Base-by-base conservation (phyloP, 2,888 invertebrate genomes). In the Xylota segnis region DNA sequence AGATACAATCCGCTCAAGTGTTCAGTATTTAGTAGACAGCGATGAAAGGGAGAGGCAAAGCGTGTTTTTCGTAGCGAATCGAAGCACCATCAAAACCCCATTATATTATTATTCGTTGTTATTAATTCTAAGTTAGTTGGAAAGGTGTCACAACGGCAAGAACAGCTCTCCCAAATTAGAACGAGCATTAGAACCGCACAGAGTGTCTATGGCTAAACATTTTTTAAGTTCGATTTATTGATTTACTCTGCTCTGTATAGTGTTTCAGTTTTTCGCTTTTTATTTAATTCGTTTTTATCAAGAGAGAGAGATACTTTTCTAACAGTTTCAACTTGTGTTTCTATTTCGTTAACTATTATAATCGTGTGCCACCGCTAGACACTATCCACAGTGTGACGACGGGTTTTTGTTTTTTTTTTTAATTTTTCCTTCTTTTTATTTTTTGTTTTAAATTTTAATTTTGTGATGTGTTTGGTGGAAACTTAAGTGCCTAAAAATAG, bases 101-200 rank as follows among this genome's bases (percentile, higher is more conserved):
- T 86, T 86, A 86, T 86, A 86, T 86, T 86, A 86, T 86, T 86
- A 86, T 86, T 86, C 86, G 86, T 86, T 86, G 76, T 86, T 86
- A 86, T 86, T 86, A 86, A 86, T 82, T 86, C 86, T 86, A 77
- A 86, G 86, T 86, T 86, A 86, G 86, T 86, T 77, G 86, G 82
- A 82, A 86, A 86, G 82, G 86, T 86, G 82, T 86, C 86, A 86
- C 86, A 86, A 82, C 86, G 82, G 86, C 71, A 86, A 77, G 76
- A 86, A 86, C 82, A 82, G 16, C 82, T 82, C 82, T 77, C 71
- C 76, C 52, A 66, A 77, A 65, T 71, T 61, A 76, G 72, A 86
- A 77, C 86, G 72, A 47, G 29, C 82, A 61, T 86, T 86, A 82
- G 82, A 75, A 82, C 61, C 45, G 32, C 23, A 37, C 54, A n/a